Evolutionary conservation across 2,113 vertebrate species (phyloP).

Genomic region (Gymnocephalus cernua): DNA sequence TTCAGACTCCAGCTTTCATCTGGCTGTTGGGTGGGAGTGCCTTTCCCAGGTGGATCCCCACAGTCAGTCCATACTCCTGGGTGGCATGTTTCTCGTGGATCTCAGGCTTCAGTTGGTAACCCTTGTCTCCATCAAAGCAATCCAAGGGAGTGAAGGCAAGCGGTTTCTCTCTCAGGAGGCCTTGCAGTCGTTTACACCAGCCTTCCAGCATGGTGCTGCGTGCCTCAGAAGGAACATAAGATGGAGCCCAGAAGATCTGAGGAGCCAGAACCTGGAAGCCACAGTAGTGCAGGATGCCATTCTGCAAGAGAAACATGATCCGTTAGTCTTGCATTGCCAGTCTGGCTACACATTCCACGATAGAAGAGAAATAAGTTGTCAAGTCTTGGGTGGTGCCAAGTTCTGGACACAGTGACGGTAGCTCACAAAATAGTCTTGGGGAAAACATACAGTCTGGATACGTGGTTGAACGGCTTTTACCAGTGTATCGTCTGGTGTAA

Average conservation of each 20-base stretch:
- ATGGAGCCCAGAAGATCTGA: constrained; percentile 85
- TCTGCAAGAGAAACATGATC: constrained; percentile 65
- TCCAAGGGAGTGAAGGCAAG: constrained; percentile 78
- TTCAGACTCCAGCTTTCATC: constrained; percentile 71
- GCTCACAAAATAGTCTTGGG: too few relatives aligned
- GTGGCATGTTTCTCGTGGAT: constrained; percentile 71
- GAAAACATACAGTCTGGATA: too few relatives aligned
- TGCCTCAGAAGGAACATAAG: constrained; percentile 52
- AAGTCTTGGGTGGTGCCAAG: too few relatives aligned
- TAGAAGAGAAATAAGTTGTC: too few relatives aligned
- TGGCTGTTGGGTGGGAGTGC: constrained; percentile 82
- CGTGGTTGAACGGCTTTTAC: too few relatives aligned
- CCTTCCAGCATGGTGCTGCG: constrained; percentile 71
- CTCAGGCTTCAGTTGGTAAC: constrained; percentile 81
- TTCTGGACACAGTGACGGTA: too few relatives aligned
- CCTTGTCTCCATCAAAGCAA: constrained; percentile 81
- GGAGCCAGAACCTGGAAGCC: constrained; percentile 90
- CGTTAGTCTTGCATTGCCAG: too few relatives aligned
- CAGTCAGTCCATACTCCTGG: constrained; percentile 79
- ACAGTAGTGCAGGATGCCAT: constrained; percentile 86
- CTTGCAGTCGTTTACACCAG: constrained; percentile 69
- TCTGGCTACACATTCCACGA: too few relatives aligned
- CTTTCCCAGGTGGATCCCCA: constrained; percentile 85
- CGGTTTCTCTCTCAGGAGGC: constrained; percentile 58
- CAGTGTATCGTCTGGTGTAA: too few relatives aligned